These are phyloP conservation scores for Chrysodeixis includens DNA, from an alignment of 2,888 invertebrate genomes.

Conservation along the genomic window DNA sequence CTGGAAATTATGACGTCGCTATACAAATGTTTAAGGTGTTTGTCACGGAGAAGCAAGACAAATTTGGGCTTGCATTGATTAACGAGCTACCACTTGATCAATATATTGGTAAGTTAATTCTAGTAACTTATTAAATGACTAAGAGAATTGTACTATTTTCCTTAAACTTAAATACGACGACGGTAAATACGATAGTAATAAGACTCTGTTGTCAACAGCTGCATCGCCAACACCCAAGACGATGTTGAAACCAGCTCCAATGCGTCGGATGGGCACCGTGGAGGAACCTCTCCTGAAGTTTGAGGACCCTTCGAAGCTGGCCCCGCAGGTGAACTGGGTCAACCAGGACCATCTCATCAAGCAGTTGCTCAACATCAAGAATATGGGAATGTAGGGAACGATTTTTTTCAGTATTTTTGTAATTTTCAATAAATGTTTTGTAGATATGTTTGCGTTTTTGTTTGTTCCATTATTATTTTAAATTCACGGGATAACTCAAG, in stretches of 20 bases:
- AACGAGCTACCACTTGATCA: slow-evolving; percentile 9
- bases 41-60: slow-evolving; percentile 53
- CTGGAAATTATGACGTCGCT: slow-evolving; percentile 73
- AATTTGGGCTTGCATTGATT: slow-evolving; percentile 17
- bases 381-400: slow-evolving; percentile 57
- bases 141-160: no score
- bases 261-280: slow-evolving; percentile 24
- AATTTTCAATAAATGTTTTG: slow-evolving; percentile 50
- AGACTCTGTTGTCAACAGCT: slow-evolving; percentile 25
- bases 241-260: not conserved
- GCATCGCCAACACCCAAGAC: slow-evolving; percentile 29
- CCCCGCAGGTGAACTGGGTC: slow-evolving; percentile 27
- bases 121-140: not conserved
- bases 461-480: not conserved
- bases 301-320: slow-evolving; percentile 53
- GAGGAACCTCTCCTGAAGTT: slow-evolving; percentile 59
- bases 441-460: slow-evolving; percentile 26
- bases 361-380: slow-evolving; percentile 70
- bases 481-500: no score
- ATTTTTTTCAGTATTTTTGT: slow-evolving; percentile 52
- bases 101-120: slow-evolving; percentile 39
- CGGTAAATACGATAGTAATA: no score
- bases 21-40: slow-evolving; percentile 77
- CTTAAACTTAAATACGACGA: no score
- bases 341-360: slow-evolving; percentile 70